These are phyloP conservation scores for Homalodisca vitripennis DNA, from an alignment of 1,140 invertebrate species.

Conservation along the genomic window DNA sequence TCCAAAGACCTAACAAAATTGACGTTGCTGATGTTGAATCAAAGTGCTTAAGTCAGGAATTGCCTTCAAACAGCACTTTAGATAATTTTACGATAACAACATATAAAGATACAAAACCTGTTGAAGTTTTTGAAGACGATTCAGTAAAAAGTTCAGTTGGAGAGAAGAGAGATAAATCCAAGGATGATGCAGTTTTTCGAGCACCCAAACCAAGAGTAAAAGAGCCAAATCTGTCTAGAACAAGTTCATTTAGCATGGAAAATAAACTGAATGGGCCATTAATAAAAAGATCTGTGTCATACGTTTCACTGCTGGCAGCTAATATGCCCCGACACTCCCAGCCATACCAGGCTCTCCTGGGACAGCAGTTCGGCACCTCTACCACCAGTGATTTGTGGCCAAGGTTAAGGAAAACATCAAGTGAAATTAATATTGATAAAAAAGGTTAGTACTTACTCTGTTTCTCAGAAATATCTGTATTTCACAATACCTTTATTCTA, in stretches of 20 bases:
- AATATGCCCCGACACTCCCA: slow-evolving; percentile 26
- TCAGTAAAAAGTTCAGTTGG: slow-evolving; percentile 36
- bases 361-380: too few species aligned
- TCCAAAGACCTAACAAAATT: not conserved
- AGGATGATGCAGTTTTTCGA: slow-evolving; percentile 27
- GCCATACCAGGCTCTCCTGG: slow-evolving; percentile 17
- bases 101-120: slow-evolving; percentile 38
- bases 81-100: slow-evolving; percentile 41
- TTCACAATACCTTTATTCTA: not conserved
- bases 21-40: not conserved
- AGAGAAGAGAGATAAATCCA: slow-evolving; percentile 32
- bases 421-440: slow-evolving; percentile 38
- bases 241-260: slow-evolving; percentile 34
- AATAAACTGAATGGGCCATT: slow-evolving; percentile 14
- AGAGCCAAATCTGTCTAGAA: slow-evolving; percentile 34
- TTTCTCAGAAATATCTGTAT: too few species aligned
- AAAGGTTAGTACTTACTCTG: not conserved
- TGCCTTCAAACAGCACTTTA: slow-evolving; percentile 27
- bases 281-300: slow-evolving; percentile 39
- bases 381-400: not conserved
- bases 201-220: slow-evolving; percentile 8
- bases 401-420: slow-evolving; percentile 36
- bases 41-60: slow-evolving; percentile 4
- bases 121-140: slow-evolving; percentile 40
- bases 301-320: slow-evolving; percentile 38